phyloP scores from a whole-genome alignment of 2,113 vertebrate species.

The Phainopepla nitens region DNA sequence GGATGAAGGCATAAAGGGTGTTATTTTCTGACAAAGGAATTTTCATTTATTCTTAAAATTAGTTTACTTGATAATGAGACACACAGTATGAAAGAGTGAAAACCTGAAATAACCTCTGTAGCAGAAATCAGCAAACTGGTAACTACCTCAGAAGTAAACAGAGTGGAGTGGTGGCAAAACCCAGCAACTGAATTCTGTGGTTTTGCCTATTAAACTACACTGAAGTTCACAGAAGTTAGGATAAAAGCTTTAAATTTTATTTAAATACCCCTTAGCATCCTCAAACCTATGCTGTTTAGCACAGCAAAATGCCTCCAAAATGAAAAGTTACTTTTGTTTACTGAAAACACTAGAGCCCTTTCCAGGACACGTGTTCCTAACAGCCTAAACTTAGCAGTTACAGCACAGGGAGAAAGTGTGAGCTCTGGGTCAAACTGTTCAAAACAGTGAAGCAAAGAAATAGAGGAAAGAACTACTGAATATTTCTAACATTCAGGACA shows the following conservation, averaged over 20 bases:
- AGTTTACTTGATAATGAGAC: not conserved
- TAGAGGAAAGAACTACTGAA: not conserved
- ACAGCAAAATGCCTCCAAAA: not conserved
- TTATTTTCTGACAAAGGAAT: not conserved
- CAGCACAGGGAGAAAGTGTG: accelerated
- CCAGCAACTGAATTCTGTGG: not conserved
- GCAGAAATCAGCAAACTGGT: not conserved
- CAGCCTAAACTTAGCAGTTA: not conserved
- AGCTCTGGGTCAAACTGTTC: not conserved
- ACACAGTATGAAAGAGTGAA: not conserved
- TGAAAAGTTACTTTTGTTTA: not conserved
- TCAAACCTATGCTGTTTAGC: not conserved
- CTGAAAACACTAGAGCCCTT: not conserved
- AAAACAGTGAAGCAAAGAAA: not conserved
- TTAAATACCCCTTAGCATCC: not conserved
- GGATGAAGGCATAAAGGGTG: not conserved
- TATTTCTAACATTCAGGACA: not conserved
- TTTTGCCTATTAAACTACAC: not conserved
- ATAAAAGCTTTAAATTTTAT: not conserved
- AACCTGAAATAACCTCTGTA: not conserved
- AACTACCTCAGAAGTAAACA: not conserved
- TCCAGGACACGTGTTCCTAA: not conserved
- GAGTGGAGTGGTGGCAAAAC: not conserved
- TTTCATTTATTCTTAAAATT: not conserved
- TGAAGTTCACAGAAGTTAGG: not conserved